Base-by-base conservation (phyloP, 2,113 vertebrate genomes). In the Baryphthengus martii region DNA sequence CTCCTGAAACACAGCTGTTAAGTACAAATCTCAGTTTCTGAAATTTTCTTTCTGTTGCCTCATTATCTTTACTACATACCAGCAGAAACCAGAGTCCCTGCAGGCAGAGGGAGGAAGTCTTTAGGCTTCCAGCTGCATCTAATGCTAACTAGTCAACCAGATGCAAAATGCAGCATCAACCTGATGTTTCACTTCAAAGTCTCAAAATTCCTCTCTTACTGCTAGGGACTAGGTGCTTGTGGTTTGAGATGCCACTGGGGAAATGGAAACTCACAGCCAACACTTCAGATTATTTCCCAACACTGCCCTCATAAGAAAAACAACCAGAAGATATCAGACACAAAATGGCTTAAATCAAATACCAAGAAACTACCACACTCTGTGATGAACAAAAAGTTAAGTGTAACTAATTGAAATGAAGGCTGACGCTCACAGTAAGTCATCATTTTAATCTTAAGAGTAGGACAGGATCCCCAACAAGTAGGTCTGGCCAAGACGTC, bases 1-100 rank as follows among this genome's bases (percentile, higher is more conserved):
- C 76, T 97, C 76, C 91, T 79, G 87, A 89, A 95, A 87, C 59
- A 77, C 93, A 96, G 75, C 89, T 96, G 93, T 67, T 63, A 80
- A 66, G 59, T 1, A 3, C 85, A 88, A 95, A 91, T 80, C 75
- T 83, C 74, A 77, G 93, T 85, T 91, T 79, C 82, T 83, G 67
- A 93, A 70, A 80, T 90, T 70, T 93, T 88, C 74, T 89, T 96
- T 88, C 65, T 91, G 53, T 47, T 93, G 85, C 72, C 90, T 96
- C 90, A 94, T 95, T 91, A 93, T 94, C 77, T 94, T 94, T 88
- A 71, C 82, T 74, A 45, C 74, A 88, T 44, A 82, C 88, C 90
- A 94, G 74, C 47, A 95, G 78, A 94, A 96, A 89, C 35, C 82
- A 80, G 90, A 91, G 79, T 93, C 59, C 85, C 89, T 0, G 1